Conservation (phyloP, 64 coral and sea anemone species). For the Pocillopora damicornis region DNA sequence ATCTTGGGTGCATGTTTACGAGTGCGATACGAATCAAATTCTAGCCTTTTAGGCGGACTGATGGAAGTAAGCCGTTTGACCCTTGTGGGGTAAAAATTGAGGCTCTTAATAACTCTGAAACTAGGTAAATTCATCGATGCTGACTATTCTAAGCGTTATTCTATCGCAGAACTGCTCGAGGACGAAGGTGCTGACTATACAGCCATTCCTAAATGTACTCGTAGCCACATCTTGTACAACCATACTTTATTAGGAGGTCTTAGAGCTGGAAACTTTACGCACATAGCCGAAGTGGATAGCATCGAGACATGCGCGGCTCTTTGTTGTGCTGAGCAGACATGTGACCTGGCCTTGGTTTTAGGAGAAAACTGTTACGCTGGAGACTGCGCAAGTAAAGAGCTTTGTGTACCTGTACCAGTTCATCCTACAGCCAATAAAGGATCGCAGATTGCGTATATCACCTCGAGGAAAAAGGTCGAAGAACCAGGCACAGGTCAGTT, state of each 20-base stretch:
- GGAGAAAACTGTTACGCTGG: slow-evolving; percentile 96
- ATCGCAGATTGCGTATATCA: slow-evolving; percentile 92
- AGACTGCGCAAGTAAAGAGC: slow-evolving; percentile 93
- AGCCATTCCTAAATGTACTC: slow-evolving; percentile 84
- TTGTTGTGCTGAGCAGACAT: slow-evolving; percentile 91
- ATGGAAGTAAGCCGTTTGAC: no score
- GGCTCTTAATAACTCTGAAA: no score
- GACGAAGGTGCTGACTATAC: slow-evolving; percentile 60
- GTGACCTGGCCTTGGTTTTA: slow-evolving; percentile 84
- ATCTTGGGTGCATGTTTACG: no score
- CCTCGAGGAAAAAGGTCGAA: slow-evolving; percentile 67
- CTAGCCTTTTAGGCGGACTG: no score
- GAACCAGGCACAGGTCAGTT: slow-evolving; percentile 12
- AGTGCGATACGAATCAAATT: no score
- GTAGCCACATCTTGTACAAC: slow-evolving; percentile 95
- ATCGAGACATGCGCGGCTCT: slow-evolving; percentile 98
- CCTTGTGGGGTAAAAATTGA: no score
- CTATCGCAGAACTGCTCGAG: slow-evolving; percentile 57
- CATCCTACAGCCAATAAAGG: slow-evolving; percentile 22
- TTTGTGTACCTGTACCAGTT: slow-evolving; percentile 82
- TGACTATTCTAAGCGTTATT: neutral
- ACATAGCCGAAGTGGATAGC: slow-evolving; percentile 92
- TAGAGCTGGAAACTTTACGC: slow-evolving; percentile 95
- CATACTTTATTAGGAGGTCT: slow-evolving; percentile 91
- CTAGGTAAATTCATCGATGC: neutral